phyloP scores from a whole-genome alignment of 2,888 invertebrate genomes.

The Lamellibrachia columna region DNA sequence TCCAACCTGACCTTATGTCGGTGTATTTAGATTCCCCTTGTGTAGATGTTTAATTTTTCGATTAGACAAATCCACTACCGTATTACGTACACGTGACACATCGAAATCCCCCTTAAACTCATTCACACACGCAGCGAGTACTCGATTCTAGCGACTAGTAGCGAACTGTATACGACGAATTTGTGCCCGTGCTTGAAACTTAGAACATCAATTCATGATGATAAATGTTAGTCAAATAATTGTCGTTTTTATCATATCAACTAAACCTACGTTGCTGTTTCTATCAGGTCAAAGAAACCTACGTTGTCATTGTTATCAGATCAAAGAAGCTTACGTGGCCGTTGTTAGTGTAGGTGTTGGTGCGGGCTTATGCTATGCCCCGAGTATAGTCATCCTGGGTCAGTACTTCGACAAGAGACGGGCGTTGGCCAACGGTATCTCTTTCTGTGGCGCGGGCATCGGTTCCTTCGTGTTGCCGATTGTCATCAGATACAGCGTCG shows the following conservation, averaged over 20 bases:
- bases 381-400: no score
- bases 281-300: neutral
- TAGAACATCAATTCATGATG: neutral
- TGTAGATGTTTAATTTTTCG: neutral
- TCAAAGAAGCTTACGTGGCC: neutral
- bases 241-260: neutral
- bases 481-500: no score
- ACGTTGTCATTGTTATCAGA: neutral
- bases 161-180: neutral
- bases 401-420: no score
- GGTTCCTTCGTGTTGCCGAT: no score
- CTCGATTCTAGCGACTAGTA: no score
- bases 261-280: neutral
- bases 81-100: no score
- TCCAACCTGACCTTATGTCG: no score
- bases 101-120: no score
- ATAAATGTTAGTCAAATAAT: neutral
- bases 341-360: neutral
- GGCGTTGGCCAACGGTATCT: no score
- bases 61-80: neutral
- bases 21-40: neutral
- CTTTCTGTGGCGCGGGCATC: no score
- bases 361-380: no score
- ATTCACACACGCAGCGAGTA: no score
- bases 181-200: neutral